Evolutionary conservation across 2,888 invertebrate species (phyloP), one percentile per base, ranked within the genome.

Genomic region (Aelia acuminata): DNA sequence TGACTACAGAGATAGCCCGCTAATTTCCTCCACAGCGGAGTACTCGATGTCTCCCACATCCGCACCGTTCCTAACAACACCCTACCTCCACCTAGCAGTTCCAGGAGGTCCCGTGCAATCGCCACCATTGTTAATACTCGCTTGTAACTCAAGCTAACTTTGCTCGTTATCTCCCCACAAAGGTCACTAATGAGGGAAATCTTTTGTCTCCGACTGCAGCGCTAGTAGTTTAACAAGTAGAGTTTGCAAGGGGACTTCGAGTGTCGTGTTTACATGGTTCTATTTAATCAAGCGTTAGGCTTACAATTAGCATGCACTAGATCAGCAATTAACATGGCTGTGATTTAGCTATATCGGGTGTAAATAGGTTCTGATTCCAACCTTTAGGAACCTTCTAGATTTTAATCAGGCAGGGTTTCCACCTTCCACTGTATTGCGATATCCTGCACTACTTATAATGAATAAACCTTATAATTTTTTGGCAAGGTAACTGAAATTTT

Each of bases 121-220:
- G 63, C 63, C 35, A 5, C 31, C 31, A 70, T 70, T 70, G 63
- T 35, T 70, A 70, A 70, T 15, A 31, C 15, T 5, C 63, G 63
- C 13, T 63, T 15, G 10, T 4, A 4, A 47, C 31, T 49, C 31
- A 47, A 8, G 31, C 80, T 80, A 80, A 80, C 80, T 80, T 80
- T 80, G 43, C 80, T 80, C 80, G 80, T 80, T 80, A 80, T n/a
- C 5, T 43, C 39, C 39, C 0, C 80, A 80, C 80, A 80, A 80
- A n/a, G 80, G 80, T 8, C n/a, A 11, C 43, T 80, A 80, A 80
- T 80, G n/a, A 80, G 80, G 43, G n/a, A 80, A 22, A 43, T 80
- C 80, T 80, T 80, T 80, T 80, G 80, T 80, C n/a, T 43, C 43
- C n/a, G n/a, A n/a, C n/a, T n/a, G n/a, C 11, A 1, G 43, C 22